Evolutionary conservation across 2,888 invertebrate genomes (phyloP).

Genomic region (Barypeithes pellucidus): DNA sequence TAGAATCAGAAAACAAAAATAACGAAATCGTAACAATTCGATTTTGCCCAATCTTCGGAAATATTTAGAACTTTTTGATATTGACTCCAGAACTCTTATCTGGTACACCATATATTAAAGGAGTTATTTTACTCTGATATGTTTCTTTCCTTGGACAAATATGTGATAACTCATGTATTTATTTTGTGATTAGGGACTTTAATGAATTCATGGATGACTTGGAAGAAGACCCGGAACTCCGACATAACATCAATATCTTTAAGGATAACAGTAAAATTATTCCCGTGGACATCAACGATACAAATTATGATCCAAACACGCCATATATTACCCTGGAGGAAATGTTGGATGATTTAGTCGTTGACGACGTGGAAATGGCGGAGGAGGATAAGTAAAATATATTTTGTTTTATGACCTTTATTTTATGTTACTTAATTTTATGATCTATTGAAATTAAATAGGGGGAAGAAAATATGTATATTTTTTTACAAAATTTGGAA

Average conservation of each 20-base stretch:
- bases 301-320: conserved; percentile 74
- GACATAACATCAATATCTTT: conserved; percentile 96
- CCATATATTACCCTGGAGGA: conserved; percentile 91
- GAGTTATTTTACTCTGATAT: no score
- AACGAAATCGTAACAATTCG: no score
- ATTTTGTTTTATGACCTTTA: background rate
- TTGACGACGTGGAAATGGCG: conserved; percentile 87
- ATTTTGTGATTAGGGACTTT: conserved; percentile 81
- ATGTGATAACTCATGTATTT: background rate
- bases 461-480: no score
- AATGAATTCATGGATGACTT: conserved; percentile 97
- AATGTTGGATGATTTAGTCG: conserved; percentile 92
- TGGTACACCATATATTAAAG: no score
- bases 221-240: conserved; percentile 92
- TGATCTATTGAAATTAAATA: background rate
- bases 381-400: conserved; percentile 65
- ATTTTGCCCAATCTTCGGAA: no score
- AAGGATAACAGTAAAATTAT: conserved; percentile 74
- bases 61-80: no score
- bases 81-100: no score
- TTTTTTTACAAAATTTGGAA: no score
- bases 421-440: conserved; percentile 10
- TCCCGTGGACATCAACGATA: conserved; percentile 74
- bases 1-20: no score
- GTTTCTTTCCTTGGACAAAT: background rate